These are phyloP conservation scores for Caenorhabditis inopinata DNA, from an alignment of 1,140 invertebrate species.

Conservation along the genomic window DNA sequence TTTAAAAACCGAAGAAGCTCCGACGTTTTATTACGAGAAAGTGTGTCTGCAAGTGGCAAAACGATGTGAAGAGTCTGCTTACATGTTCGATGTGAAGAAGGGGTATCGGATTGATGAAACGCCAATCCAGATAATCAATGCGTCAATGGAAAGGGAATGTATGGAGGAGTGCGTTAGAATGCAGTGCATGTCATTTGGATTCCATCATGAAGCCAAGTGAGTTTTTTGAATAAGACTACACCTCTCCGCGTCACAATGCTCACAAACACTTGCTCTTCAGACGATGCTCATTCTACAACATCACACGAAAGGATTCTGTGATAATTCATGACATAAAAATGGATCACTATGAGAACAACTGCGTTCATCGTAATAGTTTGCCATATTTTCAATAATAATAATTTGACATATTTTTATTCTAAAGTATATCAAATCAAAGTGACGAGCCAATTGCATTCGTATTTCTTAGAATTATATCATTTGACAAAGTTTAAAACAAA, in stretches of 20 bases:
- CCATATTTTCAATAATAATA: no score
- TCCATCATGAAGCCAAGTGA: not conserved
- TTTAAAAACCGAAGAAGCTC: not conserved
- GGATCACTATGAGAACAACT: constrained; percentile 41
- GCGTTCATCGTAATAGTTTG: constrained; percentile 32
- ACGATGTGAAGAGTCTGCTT: constrained; percentile 35
- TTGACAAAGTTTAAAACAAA: no score
- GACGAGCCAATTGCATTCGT: no score
- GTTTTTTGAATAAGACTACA: not conserved
- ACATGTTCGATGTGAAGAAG: constrained; percentile 21
- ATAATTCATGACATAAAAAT: not conserved
- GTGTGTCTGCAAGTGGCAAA: constrained; percentile 24
- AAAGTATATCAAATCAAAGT: no score
- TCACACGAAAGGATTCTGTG: constrained; percentile 10
- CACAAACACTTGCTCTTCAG: not conserved
- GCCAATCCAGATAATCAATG: not conserved
- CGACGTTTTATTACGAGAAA: constrained; percentile 37
- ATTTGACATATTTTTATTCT: no score
- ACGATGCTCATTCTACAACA: constrained; percentile 16
- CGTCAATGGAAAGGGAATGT: not conserved
- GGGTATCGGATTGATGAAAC: constrained; percentile 9
- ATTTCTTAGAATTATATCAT: no score
- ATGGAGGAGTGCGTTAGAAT: constrained; percentile 26
- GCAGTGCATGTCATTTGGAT: constrained; percentile 30
- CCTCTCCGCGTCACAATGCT: no score